Evolutionary conservation across 2,888 invertebrate species (phyloP).

Genomic region (Lasioglossum marginatum): DNA sequence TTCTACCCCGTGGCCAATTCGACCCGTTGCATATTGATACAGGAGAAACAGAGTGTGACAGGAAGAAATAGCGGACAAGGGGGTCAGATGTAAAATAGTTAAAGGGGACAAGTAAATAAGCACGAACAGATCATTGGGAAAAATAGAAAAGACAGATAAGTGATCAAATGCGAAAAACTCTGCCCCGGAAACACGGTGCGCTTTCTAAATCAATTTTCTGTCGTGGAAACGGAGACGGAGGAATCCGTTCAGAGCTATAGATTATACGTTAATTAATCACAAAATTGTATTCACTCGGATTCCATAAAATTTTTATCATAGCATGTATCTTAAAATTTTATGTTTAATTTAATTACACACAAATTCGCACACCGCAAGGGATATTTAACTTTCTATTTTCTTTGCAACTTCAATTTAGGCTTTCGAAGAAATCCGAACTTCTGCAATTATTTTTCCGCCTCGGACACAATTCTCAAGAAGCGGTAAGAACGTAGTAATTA

Average conservation of each 20-base stretch:
- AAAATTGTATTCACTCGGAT: not conserved
- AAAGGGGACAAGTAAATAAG: conserved; percentile 25
- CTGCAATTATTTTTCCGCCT: not conserved
- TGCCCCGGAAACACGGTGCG: not conserved
- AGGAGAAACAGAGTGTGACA: conserved; percentile 39
- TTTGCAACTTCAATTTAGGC: not conserved
- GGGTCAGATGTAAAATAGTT: conserved; percentile 10
- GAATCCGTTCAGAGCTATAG: not conserved
- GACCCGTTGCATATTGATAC: conserved; percentile 19
- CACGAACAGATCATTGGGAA: not conserved
- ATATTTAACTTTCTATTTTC: not conserved
- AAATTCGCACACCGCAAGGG: too few species aligned
- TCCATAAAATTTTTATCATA: not conserved
- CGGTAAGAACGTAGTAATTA: not conserved
- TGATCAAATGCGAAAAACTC: not conserved
- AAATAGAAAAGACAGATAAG: conserved; percentile 1
- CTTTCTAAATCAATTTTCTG: conserved; percentile 10
- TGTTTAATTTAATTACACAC: not conserved
- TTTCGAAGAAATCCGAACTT: not conserved
- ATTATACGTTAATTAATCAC: not conserved
- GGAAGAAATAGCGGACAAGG: conserved; percentile 33
- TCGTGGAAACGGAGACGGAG: not conserved
- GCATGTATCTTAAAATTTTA: not conserved
- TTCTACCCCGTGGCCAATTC: conserved; percentile 33
- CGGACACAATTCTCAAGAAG: not conserved